Evolutionary conservation across 2,888 invertebrate genomes (phyloP), one percentile per base, ranked within the genome.

Genomic region (Psylliodes chrysocephalus): DNA sequence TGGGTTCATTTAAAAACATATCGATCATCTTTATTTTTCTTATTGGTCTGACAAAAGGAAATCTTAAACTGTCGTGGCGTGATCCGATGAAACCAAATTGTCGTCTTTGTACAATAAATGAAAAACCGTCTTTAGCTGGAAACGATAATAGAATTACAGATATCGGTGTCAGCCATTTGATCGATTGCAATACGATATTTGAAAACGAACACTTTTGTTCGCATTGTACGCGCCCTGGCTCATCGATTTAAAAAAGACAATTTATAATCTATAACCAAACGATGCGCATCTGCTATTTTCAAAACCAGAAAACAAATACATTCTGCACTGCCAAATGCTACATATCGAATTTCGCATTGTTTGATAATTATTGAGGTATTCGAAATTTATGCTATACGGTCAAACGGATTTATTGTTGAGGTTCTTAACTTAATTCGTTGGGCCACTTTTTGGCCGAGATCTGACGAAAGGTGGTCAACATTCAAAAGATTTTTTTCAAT

Each of bases 131-230:
- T 66, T 67, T 60, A 65, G 60, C 56, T 28, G 18, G 35, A 44
- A 60, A 42, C 60, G 44, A 70, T 70, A 73, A 74, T 72, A 69
- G 71, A 69, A 71, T 71, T 72, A 73, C 73, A 72, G 71, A 71
- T 71, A 75, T 75, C 73, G 54, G 64, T 74, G 73, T 74, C 72
- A 57, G 38, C 47, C 18, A 56, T 70, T 71, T 75, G 75, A 75
- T 75, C 71, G 75, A 75, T 75, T 60, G 73, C 68, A 71, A 73
- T 65, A 56, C 66, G 73, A 75, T 75, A 72, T 72, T 73, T 61
- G 55, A 64, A 54, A 60, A 64, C 64, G 64, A 46, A 52, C 15
- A 47, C 60, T 64, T 64, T 66, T 68, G 67, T 68, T 65, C 65
- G 63, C 49, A 64, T 67, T 64, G 66, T 68, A 61, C 61, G 57